A percentile compares a stretch with the other conserved stretches of the same genome.
Conservation (phyloP, 2,888 invertebrate genomes). For the Cantharis lateralis region DNA sequence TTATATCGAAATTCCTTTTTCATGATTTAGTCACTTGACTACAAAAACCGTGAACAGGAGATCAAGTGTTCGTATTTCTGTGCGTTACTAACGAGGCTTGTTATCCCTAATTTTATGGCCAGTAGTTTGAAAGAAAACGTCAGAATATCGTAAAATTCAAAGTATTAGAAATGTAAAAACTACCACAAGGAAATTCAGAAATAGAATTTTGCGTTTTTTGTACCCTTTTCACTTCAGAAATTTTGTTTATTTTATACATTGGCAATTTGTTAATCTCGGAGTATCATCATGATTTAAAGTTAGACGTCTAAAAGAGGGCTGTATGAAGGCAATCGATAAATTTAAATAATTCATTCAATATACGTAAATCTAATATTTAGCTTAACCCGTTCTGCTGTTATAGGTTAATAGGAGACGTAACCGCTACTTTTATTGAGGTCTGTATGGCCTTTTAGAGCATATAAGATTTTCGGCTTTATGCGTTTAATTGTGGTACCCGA, state of each 20-base stretch:
- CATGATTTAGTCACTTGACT: background rate
- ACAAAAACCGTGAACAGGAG: constrained; percentile 9
- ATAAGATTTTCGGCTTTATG: background rate
- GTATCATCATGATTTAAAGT: background rate
- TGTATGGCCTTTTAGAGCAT: background rate
- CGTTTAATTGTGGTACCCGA: background rate
- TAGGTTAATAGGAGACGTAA: background rate
- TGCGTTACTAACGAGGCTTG: constrained; percentile 16
- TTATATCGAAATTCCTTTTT: background rate
- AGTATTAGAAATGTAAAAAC: background rate
- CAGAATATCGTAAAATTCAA: constrained; percentile 5
- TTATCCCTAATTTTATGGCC: constrained; percentile 26
- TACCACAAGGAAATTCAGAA: background rate
- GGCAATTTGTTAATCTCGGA: background rate
- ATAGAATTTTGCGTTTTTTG: background rate
- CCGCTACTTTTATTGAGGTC: background rate
- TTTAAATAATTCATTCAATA: background rate
- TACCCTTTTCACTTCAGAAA: background rate
- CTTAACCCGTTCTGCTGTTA: background rate
- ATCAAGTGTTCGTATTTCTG: constrained; percentile 11
- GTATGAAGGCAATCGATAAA: background rate
- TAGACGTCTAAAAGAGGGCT: background rate
- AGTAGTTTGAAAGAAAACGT: constrained; percentile 21
- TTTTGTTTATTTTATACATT: background rate
- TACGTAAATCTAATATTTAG: background rate